Conservation (phyloP, 1,140 invertebrate species). For the Caerostris extrusa region DNA sequence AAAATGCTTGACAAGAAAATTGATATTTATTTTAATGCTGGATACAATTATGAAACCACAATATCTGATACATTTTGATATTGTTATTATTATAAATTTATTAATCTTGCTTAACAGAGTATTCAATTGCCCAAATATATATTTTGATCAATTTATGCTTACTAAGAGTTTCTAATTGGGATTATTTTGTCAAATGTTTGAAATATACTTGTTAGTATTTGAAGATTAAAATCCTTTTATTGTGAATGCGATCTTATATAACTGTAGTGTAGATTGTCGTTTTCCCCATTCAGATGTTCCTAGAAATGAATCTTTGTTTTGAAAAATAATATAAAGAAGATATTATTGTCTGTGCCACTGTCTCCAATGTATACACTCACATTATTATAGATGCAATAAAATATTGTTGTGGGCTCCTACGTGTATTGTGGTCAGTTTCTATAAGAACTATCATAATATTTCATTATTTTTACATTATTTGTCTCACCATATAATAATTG, state of each 20-base stretch:
- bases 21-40: background rate
- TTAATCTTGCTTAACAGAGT: background rate
- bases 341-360: constrained; percentile 57
- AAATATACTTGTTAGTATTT: background rate
- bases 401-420: constrained; percentile 57
- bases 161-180: background rate
- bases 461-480: no score
- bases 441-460: background rate
- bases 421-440: background rate
- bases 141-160: background rate
- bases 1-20: background rate
- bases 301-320: constrained; percentile 50
- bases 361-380: constrained; percentile 69
- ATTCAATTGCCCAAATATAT: background rate
- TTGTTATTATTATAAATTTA: background rate
- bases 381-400: constrained; percentile 66
- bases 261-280: constrained; percentile 42
- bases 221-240: constrained; percentile 52
- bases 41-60: constrained; percentile 10
- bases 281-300: constrained; percentile 56
- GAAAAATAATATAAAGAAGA: constrained; percentile 37
- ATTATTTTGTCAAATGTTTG: background rate
- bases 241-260: constrained; percentile 32
- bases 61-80: background rate
- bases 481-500: no score